These are phyloP conservation scores for Catonia carolina DNA, from an alignment of 2,888 invertebrate genomes.

Conservation along the genomic window DNA sequence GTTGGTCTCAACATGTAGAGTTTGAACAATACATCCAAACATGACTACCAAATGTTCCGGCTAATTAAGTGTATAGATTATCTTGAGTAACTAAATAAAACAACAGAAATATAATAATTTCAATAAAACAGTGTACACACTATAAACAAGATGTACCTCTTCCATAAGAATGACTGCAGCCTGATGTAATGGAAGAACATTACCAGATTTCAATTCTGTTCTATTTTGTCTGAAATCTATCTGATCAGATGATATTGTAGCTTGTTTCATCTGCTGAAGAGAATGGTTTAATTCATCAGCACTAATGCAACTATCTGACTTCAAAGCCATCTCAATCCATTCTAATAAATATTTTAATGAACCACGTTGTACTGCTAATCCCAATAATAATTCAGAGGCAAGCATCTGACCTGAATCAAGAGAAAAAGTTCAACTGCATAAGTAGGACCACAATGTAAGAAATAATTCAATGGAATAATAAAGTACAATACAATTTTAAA, in stretches of 20 bases:
- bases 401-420: constrained; percentile 40
- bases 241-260: constrained; percentile 10
- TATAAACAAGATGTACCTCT: no score
- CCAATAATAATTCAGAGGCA: constrained; percentile 49
- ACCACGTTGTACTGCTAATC: constrained; percentile 53
- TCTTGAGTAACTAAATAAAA: no score
- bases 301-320: constrained; percentile 37
- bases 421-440: no score
- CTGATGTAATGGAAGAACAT: constrained; percentile 44
- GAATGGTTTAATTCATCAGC: constrained; percentile 25
- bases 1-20: no score
- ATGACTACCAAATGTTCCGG: no score
- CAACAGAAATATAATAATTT: no score
- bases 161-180: constrained; percentile 52
- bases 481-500: no score
- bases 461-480: no score
- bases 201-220: constrained; percentile 10
- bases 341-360: constrained; percentile 53
- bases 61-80: no score
- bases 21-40: no score
- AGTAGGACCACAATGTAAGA: no score
- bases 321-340: constrained; percentile 56
- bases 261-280: constrained; percentile 25
- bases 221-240: constrained; percentile 9
- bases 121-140: no score